Percentiles rank a stretch among this genome's conserved stretches.
These are phyloP conservation scores for Coelopa pilipes DNA, from an alignment of 2,888 invertebrate species.

Conservation along the genomic window DNA sequence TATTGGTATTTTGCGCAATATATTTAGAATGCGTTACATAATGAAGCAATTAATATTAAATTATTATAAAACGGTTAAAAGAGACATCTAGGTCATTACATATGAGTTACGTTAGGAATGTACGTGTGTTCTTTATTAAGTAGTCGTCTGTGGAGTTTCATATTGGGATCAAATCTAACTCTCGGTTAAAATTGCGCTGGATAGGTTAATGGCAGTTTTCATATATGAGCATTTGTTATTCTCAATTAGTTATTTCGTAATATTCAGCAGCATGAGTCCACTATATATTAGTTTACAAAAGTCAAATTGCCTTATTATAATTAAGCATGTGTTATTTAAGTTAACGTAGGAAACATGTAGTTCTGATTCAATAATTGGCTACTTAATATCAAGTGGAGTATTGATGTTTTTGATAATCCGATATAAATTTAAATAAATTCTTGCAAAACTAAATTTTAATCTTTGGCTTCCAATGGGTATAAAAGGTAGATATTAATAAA, in stretches of 20 bases:
- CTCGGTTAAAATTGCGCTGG: neutral
- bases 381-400: too few species aligned
- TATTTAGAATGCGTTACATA: slow-evolving; percentile 29
- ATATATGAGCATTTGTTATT: too few species aligned
- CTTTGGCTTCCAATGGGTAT: neutral
- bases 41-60: slow-evolving; percentile 33
- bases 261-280: too few species aligned
- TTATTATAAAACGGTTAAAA: slow-evolving; percentile 5
- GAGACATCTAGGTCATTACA: slow-evolving; percentile 4
- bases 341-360: too few species aligned
- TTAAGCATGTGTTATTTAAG: too few species aligned
- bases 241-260: too few species aligned
- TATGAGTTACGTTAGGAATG: neutral
- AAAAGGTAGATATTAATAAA: slow-evolving; percentile 2
- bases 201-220: slow-evolving; percentile 12
- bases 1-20: slow-evolving; percentile 21
- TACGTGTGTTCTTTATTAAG: neutral
- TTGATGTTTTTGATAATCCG: too few species aligned
- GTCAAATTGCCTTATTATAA: too few species aligned
- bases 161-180: neutral
- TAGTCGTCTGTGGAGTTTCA: neutral
- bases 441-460: neutral
- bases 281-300: too few species aligned
- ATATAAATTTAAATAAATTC: too few species aligned
- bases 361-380: too few species aligned